These are phyloP conservation scores for Gorsachius goisagi DNA, from an alignment of 2,113 vertebrate genomes.

Conservation along the genomic window DNA sequence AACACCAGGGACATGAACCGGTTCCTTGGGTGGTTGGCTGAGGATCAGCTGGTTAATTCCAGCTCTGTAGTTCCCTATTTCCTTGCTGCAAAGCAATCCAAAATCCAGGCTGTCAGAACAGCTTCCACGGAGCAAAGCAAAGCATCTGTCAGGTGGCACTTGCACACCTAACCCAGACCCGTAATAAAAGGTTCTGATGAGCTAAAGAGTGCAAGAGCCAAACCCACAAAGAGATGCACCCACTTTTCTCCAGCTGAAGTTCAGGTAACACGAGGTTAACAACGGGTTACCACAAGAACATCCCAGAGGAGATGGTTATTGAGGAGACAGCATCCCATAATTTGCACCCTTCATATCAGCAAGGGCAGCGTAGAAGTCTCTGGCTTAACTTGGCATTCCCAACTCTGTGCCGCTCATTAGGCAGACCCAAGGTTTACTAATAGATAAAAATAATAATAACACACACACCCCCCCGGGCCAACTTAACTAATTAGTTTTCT, in stretches of 20 bases:
- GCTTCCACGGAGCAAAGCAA: neutral
- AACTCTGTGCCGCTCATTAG: neutral
- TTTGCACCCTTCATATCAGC: neutral
- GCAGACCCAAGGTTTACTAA: neutral
- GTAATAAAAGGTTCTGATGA: neutral
- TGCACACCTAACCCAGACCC: neutral
- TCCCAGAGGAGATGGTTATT: neutral
- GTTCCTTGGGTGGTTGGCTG: neutral
- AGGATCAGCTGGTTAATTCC: neutral
- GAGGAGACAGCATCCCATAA: rapidly evolving
- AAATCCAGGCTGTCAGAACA: neutral
- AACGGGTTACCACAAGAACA: neutral
- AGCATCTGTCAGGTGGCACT: neutral
- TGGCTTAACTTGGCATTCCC: neutral
- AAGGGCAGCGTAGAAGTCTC: neutral
- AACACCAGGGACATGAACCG: neutral
- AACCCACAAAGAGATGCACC: rapidly evolving
- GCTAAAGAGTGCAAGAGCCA: neutral
- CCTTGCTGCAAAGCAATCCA: neutral
- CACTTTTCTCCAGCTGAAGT: neutral
- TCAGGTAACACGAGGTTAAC: neutral
- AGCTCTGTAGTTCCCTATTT: neutral
- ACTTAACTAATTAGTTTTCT: neutral
- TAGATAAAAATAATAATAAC: neutral
- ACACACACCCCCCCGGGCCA: neutral